Base-by-base conservation (phyloP, 2,113 vertebrate genomes). In the Carassius carassius region DNA sequence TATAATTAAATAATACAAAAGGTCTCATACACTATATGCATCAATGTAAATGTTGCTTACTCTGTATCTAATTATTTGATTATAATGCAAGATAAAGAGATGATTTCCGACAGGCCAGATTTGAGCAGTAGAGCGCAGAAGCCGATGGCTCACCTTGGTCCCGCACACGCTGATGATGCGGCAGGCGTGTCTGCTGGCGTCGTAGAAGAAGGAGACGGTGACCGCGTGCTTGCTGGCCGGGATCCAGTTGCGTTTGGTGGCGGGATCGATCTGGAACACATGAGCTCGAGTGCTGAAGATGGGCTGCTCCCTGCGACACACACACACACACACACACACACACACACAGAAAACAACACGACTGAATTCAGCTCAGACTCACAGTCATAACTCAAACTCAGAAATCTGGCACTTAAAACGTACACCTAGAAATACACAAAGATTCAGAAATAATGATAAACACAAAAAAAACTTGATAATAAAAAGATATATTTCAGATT, bases 161-260 rank as follows among this genome's bases (percentile, higher is more conserved):
- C 98, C 98, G 0, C 97, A 97, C 84, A 99, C 96, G 1, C 98
- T 99, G 94, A 99, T 99, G 94, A 99, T 98, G n/a, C 97, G 95
- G 90, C 99, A 99, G 4, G 97, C 98, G 0, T 94, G 96, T 56
- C 98, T 95, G 0, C 95, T 96, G 87, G 95, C 96, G 85, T 99
- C 98, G 0, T 97, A 99, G 92, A 98, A 99, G 88, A 97, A 99
- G 80, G 98, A 99, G 88, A 99, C 98, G 0, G 96, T 96, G 77
- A 98, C 93, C 0, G 98, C 97, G 23, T 99, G 97, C 37, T 99
- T 99, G 94, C 98, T 98, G 69, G 97, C 97, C 0, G 98, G 98
- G 89, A 99, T 96, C 98, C 98, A 99, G 94, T 98, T 99, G 80
- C 97, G 91, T 79, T 99, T 99, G 90, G 98, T 98, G 85, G 94